Percentiles rank a stretch among this genome's conserved stretches.
These are phyloP conservation scores for Xestobium rufovillosum DNA, from an alignment of 2,888 invertebrate genomes.

Conservation along the genomic window DNA sequence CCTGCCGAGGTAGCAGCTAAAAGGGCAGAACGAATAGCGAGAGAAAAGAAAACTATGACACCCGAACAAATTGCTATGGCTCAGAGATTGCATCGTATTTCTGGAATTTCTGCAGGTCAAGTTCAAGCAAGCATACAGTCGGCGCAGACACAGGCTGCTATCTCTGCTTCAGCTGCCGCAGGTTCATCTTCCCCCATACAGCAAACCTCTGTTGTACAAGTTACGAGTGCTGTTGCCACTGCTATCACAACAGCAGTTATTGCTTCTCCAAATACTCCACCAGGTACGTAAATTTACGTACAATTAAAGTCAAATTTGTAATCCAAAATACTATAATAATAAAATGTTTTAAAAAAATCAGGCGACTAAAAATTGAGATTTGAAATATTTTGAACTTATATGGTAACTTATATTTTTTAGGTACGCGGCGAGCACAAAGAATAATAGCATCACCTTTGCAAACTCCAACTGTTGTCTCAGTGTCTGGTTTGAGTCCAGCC, in stretches of 20 bases:
- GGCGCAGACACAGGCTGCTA: constrained; percentile 19
- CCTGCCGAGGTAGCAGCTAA: constrained; percentile 75
- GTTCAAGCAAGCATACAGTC: constrained; percentile 17
- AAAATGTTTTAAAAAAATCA: too few relatives aligned
- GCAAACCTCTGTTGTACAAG: constrained; percentile 21
- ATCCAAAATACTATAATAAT: too few relatives aligned
- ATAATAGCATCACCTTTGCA: constrained; percentile 40
- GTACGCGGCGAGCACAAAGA: constrained; percentile 35
- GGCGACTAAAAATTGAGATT: too few relatives aligned
- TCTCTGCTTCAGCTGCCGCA: constrained; percentile 23
- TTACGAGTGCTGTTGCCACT: constrained; percentile 38
- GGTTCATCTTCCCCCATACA: constrained; percentile 21
- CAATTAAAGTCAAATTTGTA: too few relatives aligned
- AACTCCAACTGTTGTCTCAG: constrained; percentile 39
- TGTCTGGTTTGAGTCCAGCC: constrained; percentile 38
- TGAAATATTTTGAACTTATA: too few relatives aligned
- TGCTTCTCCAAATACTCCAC: constrained; percentile 36
- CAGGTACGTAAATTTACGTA: too few relatives aligned
- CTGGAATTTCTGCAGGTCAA: too few relatives aligned
- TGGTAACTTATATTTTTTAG: too few relatives aligned
- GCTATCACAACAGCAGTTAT: constrained; percentile 41
- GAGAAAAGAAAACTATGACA: constrained; percentile 60
- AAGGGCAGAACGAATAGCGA: constrained; percentile 77
- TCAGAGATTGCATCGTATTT: constrained; percentile 33
- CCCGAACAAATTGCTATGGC: constrained; percentile 31